Percentiles rank a stretch among this genome's conserved stretches.
These are phyloP conservation scores for Sarcoramphus papa DNA, from an alignment of 2,797 vertebrate species.

Conservation along the genomic window DNA sequence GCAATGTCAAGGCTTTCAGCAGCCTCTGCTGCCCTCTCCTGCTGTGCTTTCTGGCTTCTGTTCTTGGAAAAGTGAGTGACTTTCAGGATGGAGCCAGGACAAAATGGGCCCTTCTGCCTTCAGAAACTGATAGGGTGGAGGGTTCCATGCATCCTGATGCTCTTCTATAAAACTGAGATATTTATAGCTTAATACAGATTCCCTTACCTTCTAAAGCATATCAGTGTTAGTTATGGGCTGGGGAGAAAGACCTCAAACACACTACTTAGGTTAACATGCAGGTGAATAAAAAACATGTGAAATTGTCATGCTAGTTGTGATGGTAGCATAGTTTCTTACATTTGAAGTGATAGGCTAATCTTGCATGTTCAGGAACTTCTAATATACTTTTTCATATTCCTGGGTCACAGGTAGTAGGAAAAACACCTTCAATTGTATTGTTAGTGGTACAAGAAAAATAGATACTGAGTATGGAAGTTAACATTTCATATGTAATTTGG, in stretches of 20 bases:
- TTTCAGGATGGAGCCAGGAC: neutral
- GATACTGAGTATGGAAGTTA: neutral
- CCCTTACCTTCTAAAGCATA: neutral
- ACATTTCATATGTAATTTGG: neutral
- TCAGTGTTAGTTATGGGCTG: neutral
- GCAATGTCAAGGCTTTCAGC: neutral
- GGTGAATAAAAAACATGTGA: neutral
- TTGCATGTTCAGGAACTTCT: neutral
- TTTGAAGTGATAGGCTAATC: neutral
- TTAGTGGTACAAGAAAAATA: neutral
- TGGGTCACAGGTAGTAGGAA: neutral
- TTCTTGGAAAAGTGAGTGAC: neutral
- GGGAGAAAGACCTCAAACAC: neutral
- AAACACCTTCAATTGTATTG: neutral
- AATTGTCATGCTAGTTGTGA: neutral
- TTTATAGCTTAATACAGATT: neutral
- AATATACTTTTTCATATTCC: neutral
- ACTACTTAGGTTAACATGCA: fast-evolving
- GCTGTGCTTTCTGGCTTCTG: constrained; percentile 25
- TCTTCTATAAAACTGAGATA: neutral
- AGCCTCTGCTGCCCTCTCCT: constrained; percentile 66
- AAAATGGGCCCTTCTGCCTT: neutral
- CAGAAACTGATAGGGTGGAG: neutral
- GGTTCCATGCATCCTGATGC: neutral
- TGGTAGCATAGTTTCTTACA: neutral